Percentiles rank a stretch among this genome's conserved stretches.
Conservation (phyloP, 1,140 invertebrate species). For the Bemisia tabaci region DNA sequence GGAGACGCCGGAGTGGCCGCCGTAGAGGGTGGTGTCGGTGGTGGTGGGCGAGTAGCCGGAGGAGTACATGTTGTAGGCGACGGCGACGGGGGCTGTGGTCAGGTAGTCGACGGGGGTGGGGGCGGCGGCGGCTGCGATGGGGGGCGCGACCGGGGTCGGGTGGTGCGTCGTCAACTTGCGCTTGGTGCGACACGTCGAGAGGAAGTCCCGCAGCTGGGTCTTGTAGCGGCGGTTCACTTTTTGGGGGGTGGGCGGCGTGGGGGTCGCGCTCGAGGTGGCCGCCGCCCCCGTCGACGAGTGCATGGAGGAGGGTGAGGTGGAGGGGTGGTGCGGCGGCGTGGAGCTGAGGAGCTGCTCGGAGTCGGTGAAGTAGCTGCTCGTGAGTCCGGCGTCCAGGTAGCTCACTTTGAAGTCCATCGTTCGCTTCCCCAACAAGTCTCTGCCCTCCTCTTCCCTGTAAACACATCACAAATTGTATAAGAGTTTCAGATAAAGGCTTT, state of each 20-base stretch:
- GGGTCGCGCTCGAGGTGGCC: conserved; percentile 3
- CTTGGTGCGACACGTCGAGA: conserved; percentile 82
- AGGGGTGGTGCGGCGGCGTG: conserved; percentile 32
- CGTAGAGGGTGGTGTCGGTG: conserved; percentile 42
- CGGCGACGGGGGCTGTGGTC: conserved; percentile 41
- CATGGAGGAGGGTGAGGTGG: conserved; percentile 13
- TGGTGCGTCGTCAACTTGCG: conserved; percentile 51
- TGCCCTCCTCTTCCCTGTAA: conserved; percentile 91
- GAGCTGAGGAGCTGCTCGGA: conserved; percentile 58
- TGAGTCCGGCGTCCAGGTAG: conserved; percentile 82
- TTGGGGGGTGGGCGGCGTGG: conserved; percentile 40
- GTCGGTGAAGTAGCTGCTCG: conserved; percentile 78
- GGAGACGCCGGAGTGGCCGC: conserved; percentile 56
- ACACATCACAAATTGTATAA: too few species aligned
- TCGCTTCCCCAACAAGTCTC: conserved; percentile 86
- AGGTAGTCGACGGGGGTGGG: conserved; percentile 44
- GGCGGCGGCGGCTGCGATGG: conserved; percentile 26
- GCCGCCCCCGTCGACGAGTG: conserved; percentile 13
- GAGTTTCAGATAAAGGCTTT: too few species aligned
- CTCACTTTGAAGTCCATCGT: conserved; percentile 99
- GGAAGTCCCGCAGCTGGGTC: conserved; percentile 79
- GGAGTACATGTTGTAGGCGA: conserved; percentile 67
- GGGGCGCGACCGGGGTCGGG: conserved; percentile 28
- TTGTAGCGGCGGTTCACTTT: conserved; percentile 71
- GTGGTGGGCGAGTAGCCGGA: conserved; percentile 45